These are phyloP conservation scores for Ennomos fuscantarius DNA, from an alignment of 2,888 invertebrate species.

Conservation along the genomic window DNA sequence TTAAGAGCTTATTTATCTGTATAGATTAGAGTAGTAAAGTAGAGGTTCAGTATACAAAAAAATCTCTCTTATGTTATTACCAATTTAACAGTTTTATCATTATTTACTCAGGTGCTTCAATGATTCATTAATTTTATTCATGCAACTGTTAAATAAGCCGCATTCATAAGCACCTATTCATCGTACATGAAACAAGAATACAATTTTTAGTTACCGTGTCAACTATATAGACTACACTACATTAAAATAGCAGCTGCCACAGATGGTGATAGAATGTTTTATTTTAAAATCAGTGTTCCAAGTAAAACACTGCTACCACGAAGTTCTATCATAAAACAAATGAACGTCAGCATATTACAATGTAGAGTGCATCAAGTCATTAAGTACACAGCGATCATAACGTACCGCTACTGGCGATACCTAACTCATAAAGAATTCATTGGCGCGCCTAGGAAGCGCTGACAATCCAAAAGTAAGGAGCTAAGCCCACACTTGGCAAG, in stretches of 20 bases:
- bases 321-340: conserved; percentile 33
- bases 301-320: conserved; percentile 23
- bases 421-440: conserved; percentile 72
- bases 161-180: too few relatives aligned
- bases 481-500: conserved; percentile 78
- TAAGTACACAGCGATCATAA: conserved; percentile 45
- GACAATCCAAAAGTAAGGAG: conserved; percentile 79
- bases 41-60: conserved; percentile 12
- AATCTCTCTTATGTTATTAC: too few relatives aligned
- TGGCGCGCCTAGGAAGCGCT: conserved; percentile 78
- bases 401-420: conserved; percentile 36
- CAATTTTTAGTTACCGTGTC: too few relatives aligned
- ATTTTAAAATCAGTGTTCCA: not conserved
- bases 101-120: too few relatives aligned
- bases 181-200: too few relatives aligned
- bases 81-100: too few relatives aligned
- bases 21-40: not conserved
- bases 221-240: too few relatives aligned
- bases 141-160: too few relatives aligned
- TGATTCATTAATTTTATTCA: too few relatives aligned
- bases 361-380: conserved; percentile 72
- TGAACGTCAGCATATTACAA: conserved; percentile 55
- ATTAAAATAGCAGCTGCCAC: too few relatives aligned
- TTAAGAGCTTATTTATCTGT: conserved; percentile 1
- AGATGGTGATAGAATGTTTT: not conserved